Evolutionary conservation across 2,113 vertebrate species (phyloP).

Genomic region (Phyllostomus hastatus): DNA sequence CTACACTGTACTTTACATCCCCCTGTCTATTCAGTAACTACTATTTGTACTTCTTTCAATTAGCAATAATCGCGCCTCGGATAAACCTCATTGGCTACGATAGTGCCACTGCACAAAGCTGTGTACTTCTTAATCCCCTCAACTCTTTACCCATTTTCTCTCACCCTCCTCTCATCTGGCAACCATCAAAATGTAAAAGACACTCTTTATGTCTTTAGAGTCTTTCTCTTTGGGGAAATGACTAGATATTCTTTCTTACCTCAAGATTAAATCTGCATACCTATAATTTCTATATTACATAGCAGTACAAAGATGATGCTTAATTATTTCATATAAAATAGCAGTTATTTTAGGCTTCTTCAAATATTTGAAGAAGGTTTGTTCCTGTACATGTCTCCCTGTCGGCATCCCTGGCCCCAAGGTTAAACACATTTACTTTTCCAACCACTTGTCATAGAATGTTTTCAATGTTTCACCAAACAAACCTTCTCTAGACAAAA

Average conservation of each 20-base stretch:
- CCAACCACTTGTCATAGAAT: neutral
- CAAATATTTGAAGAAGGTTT: constrained; percentile 2
- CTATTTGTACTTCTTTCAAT: no score
- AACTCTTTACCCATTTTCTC: no score
- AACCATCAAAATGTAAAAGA: neutral
- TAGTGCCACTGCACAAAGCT: no score
- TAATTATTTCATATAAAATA: neutral
- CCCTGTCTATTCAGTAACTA: no score
- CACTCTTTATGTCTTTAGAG: neutral
- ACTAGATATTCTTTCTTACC: neutral
- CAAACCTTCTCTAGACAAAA: neutral
- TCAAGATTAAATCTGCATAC: constrained; percentile 23
- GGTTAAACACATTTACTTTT: neutral
- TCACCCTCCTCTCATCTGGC: neutral
- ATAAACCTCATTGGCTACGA: no score
- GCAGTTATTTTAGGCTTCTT: neutral
- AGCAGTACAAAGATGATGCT: neutral
- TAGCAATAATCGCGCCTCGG: no score
- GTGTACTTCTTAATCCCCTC: no score
- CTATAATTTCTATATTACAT: neutral
- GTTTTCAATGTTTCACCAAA: neutral
- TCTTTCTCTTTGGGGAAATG: constrained; percentile 36
- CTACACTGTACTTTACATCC: no score
- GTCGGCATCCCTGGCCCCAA: neutral
- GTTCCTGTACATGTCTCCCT: neutral